Evolutionary conservation across 2,888 invertebrate genomes (phyloP).

Genomic region (Bimastos eiseni): DNA sequence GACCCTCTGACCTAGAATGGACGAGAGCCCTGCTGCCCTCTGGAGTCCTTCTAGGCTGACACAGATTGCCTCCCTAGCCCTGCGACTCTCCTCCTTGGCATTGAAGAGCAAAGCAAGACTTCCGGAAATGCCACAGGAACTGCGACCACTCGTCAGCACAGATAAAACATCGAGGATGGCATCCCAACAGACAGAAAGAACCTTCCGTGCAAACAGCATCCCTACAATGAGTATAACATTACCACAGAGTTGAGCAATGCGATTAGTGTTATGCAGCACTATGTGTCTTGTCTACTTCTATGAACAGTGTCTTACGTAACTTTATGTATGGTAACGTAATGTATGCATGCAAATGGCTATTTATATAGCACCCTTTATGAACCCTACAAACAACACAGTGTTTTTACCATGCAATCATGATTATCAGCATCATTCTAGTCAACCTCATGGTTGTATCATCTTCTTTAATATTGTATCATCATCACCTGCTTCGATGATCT

Average conservation of each 20-base stretch:
- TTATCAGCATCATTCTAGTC: not conserved
- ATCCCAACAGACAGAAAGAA: constrained; percentile 88
- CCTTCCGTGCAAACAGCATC: constrained; percentile 66
- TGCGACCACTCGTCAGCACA: constrained; percentile 69
- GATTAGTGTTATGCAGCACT: not conserved
- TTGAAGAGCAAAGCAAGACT: constrained; percentile 62
- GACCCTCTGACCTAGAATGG: constrained; percentile 74
- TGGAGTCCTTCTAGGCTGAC: constrained; percentile 86
- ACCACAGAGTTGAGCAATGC: not conserved
- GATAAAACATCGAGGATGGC: constrained; percentile 86
- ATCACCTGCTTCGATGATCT: constrained; percentile 14
- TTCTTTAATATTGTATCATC: not conserved
- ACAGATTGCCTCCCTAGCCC: constrained; percentile 78
- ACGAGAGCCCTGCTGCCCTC: constrained; percentile 87
- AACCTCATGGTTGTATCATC: not conserved
- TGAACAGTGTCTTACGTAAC: too few species aligned
- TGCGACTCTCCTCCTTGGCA: constrained; percentile 63
- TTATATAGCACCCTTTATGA: too few species aligned
- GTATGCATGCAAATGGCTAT: not conserved
- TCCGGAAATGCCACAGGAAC: constrained; percentile 63
- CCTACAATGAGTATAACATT: constrained; percentile 45
- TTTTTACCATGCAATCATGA: not conserved
- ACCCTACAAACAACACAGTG: too few species aligned
- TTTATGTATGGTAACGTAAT: not conserved
- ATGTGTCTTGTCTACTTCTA: too few species aligned